phyloP scores from a whole-genome alignment of 2,888 invertebrate species.

The Philaethria dido region DNA sequence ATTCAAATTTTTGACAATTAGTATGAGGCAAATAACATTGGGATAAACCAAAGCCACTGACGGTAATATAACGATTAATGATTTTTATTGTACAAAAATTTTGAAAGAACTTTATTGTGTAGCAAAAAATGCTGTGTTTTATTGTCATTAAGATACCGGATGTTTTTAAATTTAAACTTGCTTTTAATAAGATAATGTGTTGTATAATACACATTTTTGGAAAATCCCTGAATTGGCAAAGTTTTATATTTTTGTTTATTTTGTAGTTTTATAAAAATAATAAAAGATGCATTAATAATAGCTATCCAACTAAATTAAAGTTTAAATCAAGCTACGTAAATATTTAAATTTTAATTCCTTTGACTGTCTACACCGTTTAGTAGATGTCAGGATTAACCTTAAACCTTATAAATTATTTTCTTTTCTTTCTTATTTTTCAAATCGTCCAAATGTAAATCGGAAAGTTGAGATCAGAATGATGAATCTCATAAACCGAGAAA shows the following conservation, averaged over 20 bases:
- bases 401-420: neutral
- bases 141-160: neutral
- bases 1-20: conserved; percentile 31
- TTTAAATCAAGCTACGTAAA: neutral
- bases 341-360: conserved; percentile 12
- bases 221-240: too few relatives aligned
- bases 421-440: too few relatives aligned
- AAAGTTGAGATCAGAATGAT: too few relatives aligned
- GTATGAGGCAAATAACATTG: conserved; percentile 10
- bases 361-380: conserved; percentile 4
- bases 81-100: neutral
- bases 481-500: too few relatives aligned
- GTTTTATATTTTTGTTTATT: neutral
- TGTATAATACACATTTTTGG: too few relatives aligned
- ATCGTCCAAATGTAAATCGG: too few relatives aligned
- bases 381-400: conserved; percentile 1
- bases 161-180: neutral
- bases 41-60: neutral
- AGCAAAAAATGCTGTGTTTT: neutral
- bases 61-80: neutral
- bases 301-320: neutral
- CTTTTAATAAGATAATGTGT: too few relatives aligned
- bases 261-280: neutral
- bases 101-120: neutral
- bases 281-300: neutral